Evolutionary conservation across 1,140 invertebrate species (phyloP).

Genomic region (Saccostrea glomerata): DNA sequence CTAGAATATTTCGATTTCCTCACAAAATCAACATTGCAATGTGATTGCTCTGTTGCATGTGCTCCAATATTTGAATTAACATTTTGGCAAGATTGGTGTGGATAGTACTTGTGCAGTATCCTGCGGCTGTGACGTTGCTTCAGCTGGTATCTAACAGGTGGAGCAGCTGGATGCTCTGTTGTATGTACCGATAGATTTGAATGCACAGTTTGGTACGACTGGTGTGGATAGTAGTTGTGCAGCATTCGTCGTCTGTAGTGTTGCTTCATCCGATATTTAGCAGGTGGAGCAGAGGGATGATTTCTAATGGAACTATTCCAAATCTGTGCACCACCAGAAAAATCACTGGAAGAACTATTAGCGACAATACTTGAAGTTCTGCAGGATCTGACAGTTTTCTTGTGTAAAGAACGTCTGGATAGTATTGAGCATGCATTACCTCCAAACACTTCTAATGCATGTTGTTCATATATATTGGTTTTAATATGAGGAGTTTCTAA

Average conservation of each 20-base stretch:
- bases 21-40: not conserved
- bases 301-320: not conserved
- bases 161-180: too few relatives aligned
- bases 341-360: not conserved
- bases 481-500: not conserved
- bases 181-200: too few relatives aligned
- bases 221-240: not conserved
- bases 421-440: not conserved
- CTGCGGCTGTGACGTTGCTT: not conserved
- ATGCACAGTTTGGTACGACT: not conserved
- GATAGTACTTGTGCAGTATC: not conserved
- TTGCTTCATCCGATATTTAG: not conserved
- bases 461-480: not conserved
- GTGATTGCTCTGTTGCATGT: not conserved
- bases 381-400: not conserved
- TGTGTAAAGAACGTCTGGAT: not conserved
- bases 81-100: not conserved
- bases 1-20: not conserved
- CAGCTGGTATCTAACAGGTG: not conserved
- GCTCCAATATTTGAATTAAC: not conserved
- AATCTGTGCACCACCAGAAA: not conserved
- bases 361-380: not conserved
- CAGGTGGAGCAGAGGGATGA: constrained; percentile 12
- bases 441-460: not conserved
- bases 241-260: not conserved